Conservation (phyloP, 1,140 invertebrate genomes). For the Araneus ventricosus region DNA sequence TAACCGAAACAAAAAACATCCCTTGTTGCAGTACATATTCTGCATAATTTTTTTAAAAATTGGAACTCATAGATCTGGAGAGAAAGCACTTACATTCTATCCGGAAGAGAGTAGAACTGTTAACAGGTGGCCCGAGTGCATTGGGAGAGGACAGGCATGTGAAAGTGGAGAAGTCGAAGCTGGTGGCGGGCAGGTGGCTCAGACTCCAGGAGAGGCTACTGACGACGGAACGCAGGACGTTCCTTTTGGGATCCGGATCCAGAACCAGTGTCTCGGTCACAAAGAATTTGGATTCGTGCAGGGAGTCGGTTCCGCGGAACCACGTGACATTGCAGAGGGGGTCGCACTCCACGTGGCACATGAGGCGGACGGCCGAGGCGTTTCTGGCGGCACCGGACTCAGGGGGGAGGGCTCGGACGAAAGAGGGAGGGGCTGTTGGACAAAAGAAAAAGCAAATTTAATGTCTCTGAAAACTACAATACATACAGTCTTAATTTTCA, state of each 20-base stretch:
- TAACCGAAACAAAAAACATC: too few relatives aligned
- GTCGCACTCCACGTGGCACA: slow-evolving; percentile 92
- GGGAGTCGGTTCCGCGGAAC: slow-evolving; percentile 84
- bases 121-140: slow-evolving; percentile 86
- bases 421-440: slow-evolving; percentile 88
- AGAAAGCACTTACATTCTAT: slow-evolving; percentile 90
- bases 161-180: slow-evolving; percentile 82
- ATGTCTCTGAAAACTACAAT: neutral
- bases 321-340: slow-evolving; percentile 90
- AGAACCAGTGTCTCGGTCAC: slow-evolving; percentile 85
- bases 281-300: slow-evolving; percentile 74
- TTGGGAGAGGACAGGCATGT: slow-evolving; percentile 90
- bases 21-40: too few relatives aligned
- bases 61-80: too few relatives aligned
- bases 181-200: slow-evolving; percentile 75
- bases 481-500: too few relatives aligned
- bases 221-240: slow-evolving; percentile 92
- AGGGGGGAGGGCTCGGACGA: slow-evolving; percentile 89
- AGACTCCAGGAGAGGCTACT: slow-evolving; percentile 92
- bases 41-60: too few relatives aligned
- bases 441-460: slow-evolving; percentile 74
- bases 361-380: slow-evolving; percentile 85
- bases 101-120: slow-evolving; percentile 89
- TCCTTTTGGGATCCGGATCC: slow-evolving; percentile 84
- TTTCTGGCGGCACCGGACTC: slow-evolving; percentile 86